Evolutionary conservation across 1,140 invertebrate species (phyloP).

Genomic region (Gerris buenoi): DNA sequence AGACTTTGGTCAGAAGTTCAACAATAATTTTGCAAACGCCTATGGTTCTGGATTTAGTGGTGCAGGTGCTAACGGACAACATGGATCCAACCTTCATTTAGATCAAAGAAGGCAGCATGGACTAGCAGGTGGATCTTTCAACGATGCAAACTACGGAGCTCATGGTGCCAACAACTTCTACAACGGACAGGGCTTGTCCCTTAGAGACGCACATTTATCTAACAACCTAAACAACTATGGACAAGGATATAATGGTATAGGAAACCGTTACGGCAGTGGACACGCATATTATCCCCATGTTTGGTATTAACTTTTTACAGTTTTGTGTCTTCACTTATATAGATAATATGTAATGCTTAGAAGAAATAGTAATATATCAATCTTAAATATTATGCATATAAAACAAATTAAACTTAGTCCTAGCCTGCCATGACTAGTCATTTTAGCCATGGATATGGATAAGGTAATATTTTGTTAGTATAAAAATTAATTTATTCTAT

Average conservation of each 20-base stretch:
- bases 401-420: no score
- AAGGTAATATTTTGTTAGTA: no score
- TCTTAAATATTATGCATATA: no score
- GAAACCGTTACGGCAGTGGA: not conserved
- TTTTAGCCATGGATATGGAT: no score
- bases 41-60: not conserved
- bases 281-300: no score
- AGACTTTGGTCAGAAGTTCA: constrained; percentile 8
- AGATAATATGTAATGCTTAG: no score
- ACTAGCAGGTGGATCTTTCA: not conserved
- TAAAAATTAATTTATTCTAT: no score
- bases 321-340: no score
- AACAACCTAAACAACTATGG: not conserved
- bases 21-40: constrained; percentile 2
- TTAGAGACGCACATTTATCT: not conserved
- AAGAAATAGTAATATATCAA: no score
- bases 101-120: not conserved
- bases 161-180: constrained; percentile 6
- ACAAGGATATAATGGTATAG: not conserved
- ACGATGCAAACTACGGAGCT: constrained; percentile 2
- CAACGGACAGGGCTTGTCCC: constrained; percentile 2
- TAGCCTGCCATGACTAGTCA: no score
- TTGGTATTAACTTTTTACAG: no score
- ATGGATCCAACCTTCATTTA: not conserved
- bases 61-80: not conserved